Conservation (phyloP, 1,140 invertebrate genomes). For the Elysia chlorotica region DNA sequence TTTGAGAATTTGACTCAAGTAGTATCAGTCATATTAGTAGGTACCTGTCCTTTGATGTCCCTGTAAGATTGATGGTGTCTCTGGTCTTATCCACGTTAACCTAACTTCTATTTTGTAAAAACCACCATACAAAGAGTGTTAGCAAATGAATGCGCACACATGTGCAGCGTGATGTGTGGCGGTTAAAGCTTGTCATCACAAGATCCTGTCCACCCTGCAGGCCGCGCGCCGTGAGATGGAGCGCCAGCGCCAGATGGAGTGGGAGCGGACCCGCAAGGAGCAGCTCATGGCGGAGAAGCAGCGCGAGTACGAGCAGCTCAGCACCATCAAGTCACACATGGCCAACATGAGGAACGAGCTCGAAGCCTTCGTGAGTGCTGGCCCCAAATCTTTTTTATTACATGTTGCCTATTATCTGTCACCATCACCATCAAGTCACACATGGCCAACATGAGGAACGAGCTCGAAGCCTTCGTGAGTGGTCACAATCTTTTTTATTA, state of each 20-base stretch:
- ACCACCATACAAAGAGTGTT: no score
- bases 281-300: conserved; percentile 90
- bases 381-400: not conserved
- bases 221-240: conserved; percentile 84
- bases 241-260: conserved; percentile 90
- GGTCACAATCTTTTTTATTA: not conserved
- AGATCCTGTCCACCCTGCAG: no score
- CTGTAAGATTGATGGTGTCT: no score
- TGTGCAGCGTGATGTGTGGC: no score
- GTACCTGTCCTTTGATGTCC: no score
- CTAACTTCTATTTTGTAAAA: no score
- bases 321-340: conserved; percentile 46
- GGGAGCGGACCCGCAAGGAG: conserved; percentile 92
- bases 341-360: conserved; percentile 78
- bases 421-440: conserved; percentile 19
- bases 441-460: conserved; percentile 72
- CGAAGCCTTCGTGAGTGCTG: conserved; percentile 70
- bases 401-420: not conserved
- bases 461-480: conserved; percentile 75
- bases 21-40: no score
- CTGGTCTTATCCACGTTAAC: no score
- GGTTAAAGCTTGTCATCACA: no score
- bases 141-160: no score
- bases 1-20: no score
- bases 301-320: conserved; percentile 62